Percentiles rank a stretch among this genome's conserved stretches.
Conservation (phyloP, 2,797 vertebrate species). For the Sebastes jordani region DNA sequence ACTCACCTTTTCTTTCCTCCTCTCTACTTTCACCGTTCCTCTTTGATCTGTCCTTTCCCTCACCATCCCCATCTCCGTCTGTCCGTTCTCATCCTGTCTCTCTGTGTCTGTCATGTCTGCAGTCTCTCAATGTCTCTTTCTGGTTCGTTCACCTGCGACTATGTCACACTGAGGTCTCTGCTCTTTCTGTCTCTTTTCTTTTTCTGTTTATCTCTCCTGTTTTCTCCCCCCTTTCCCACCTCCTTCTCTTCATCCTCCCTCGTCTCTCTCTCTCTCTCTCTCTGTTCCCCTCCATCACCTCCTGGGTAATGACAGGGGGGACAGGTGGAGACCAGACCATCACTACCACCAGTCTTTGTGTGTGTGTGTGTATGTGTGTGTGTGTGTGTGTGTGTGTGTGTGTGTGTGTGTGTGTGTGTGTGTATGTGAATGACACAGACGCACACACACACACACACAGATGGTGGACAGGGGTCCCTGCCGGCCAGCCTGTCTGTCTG, state of each 20-base stretch:
- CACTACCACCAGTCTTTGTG: conserved; percentile 55
- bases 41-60: conserved; percentile 20
- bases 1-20: background rate
- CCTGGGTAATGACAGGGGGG: conserved; percentile 69
- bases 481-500: conserved; percentile 74
- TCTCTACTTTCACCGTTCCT: background rate
- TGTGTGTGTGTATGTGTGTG: conserved; percentile 13
- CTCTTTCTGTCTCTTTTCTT: conserved; percentile 43
- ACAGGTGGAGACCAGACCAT: conserved; percentile 75
- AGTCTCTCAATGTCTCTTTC: conserved; percentile 51
- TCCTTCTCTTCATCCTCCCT: background rate
- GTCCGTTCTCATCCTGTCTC: conserved; percentile 29
- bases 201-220: conserved; percentile 6
- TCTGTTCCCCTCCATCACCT: conserved; percentile 66
- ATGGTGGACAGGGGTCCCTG: conserved; percentile 79
- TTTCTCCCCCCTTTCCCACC: background rate
- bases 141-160: conserved; percentile 24
- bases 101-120: conserved; percentile 42
- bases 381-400: background rate
- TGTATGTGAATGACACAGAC: conserved; percentile 3
- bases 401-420: conserved; percentile 16
- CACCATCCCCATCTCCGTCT: conserved; percentile 11
- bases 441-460: conserved; percentile 64
- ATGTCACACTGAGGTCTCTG: conserved; percentile 42
- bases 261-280: conserved; percentile 8